Percentiles rank a stretch among this genome's conserved stretches.
Conservation (phyloP, 2,888 invertebrate species). For the Pomacea canaliculata region DNA sequence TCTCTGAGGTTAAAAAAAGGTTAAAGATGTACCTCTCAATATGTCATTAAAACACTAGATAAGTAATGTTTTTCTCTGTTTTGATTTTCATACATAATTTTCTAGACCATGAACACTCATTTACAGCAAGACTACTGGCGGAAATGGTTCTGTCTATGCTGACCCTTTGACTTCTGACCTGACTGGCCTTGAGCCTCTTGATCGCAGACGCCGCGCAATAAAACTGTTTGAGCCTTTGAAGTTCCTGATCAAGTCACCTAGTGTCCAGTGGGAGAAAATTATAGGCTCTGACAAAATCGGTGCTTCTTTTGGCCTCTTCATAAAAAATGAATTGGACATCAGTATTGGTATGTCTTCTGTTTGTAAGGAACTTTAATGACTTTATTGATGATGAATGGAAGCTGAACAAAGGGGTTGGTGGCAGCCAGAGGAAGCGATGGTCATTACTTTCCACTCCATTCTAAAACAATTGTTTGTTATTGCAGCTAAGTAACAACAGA, state of each 20-base stretch:
- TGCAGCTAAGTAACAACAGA: neutral
- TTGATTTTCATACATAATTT: too few relatives aligned
- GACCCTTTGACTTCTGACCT: neutral
- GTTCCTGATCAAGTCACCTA: slow-evolving; percentile 46
- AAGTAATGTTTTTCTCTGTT: too few relatives aligned
- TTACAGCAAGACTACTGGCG: too few relatives aligned
- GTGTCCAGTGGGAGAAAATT: slow-evolving; percentile 49
- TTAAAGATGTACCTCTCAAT: too few relatives aligned
- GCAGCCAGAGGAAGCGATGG: neutral
- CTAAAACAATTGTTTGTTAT: neutral
- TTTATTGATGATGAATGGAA: too few relatives aligned
- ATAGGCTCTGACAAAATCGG: slow-evolving; percentile 48
- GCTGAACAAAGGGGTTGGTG: neutral
- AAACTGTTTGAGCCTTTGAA: slow-evolving; percentile 13
- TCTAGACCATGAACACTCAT: too few relatives aligned
- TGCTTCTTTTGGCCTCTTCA: slow-evolving; percentile 50
- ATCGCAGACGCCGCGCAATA: slow-evolving; percentile 21
- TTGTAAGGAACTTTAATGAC: neutral
- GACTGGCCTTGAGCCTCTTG: slow-evolving; percentile 5
- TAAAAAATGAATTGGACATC: slow-evolving; percentile 48
- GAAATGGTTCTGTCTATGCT: too few relatives aligned
- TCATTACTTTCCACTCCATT: neutral
- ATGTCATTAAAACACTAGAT: too few relatives aligned
- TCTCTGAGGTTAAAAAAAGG: too few relatives aligned
- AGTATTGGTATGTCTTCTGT: slow-evolving; percentile 36